Evolutionary conservation across 2,797 vertebrate genomes (phyloP), one percentile per base, ranked within the genome.

Genomic region (Nyctalus aviator): DNA sequence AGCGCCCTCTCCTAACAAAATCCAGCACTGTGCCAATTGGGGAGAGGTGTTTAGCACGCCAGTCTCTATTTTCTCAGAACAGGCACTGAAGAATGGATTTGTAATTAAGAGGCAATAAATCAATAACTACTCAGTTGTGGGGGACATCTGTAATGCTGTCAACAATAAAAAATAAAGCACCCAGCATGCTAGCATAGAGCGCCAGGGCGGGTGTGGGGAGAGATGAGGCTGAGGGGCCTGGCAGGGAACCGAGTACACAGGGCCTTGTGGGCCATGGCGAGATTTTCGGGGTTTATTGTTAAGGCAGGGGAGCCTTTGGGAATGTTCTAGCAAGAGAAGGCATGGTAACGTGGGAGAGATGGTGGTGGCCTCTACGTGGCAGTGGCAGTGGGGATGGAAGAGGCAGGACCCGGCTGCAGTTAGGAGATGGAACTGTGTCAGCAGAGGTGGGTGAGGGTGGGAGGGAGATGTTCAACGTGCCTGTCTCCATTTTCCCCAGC

Each of bases 391-490:
- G 23, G 37, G 25, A 41, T 62, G 50, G 44, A 32, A 50, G 75
- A 62, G 72, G 84, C 32, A 64, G 32, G 32, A 71, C 41, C 30
- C 25, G 0, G 41, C 83, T 79, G 18, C 44, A 27, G 41, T 62
- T 37, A 69, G 48, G 41, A 66, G 17, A 23, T 2, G 32, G 13
- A 5, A 44, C 8, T 21, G 66, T 59, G 57, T 11, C 55, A 25
- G 55, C 23, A 1, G 21, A 6, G 11, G 0, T 10, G 57, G 57
- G 1, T 10, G 23, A 5, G 25, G 25, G 25, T 10, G 25, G 11
- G 25, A 59, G 25, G 10, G 25, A 59, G 57, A 13, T 13, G 25
- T 59, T 25, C 27, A 59, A 25, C 57, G 4, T 59, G 57, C 57
- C 21, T 10, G 2, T 59, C 57, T 27, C 57, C 57, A 21, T 59